These are phyloP conservation scores for Steinernema khuongi DNA, from an alignment of 1,140 invertebrate genomes.

Conservation along the genomic window DNA sequence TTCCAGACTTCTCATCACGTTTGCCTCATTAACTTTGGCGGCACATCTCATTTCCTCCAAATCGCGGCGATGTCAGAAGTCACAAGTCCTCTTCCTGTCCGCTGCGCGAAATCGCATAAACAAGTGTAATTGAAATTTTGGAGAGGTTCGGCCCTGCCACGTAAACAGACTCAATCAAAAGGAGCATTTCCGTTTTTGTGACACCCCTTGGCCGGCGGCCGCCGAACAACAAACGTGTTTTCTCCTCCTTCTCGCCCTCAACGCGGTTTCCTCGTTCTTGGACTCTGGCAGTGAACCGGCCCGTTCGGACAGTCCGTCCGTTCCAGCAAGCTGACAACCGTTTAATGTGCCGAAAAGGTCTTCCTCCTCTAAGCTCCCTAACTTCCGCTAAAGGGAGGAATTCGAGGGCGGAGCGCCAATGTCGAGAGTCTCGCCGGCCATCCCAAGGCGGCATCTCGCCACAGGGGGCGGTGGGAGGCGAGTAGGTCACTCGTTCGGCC, in stretches of 20 bases:
- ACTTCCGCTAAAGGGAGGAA: constrained; percentile 13
- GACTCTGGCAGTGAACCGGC: not conserved
- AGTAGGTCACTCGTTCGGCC: constrained; percentile 10
- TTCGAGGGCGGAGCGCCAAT: constrained; percentile 9
- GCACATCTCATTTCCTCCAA: constrained; percentile 6
- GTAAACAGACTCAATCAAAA: constrained; percentile 8
- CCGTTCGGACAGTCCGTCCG: not conserved
- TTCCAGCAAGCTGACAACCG: not conserved
- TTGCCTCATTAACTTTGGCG: not conserved
- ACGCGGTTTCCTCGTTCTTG: not conserved
- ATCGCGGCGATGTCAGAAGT: not conserved
- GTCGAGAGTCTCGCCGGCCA: constrained; percentile 7
- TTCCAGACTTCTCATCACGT: not conserved
- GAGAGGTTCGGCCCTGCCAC: not conserved
- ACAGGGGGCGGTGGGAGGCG: constrained; percentile 13
- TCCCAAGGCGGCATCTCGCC: constrained; percentile 14
- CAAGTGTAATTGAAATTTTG: constrained; percentile 10
- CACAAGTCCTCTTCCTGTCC: not conserved
- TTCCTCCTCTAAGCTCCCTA: constrained; percentile 7
- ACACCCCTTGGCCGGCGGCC: too few species aligned
- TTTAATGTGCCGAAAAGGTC: constrained; percentile 7
- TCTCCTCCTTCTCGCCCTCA: not conserved
- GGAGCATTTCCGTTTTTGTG: not conserved
- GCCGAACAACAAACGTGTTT: too few species aligned
- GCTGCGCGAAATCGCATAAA: not conserved